Evolutionary conservation across 2,888 invertebrate species (phyloP), one percentile per base, ranked within the genome.

Genomic region (Marasmarcha lunaedactyla): DNA sequence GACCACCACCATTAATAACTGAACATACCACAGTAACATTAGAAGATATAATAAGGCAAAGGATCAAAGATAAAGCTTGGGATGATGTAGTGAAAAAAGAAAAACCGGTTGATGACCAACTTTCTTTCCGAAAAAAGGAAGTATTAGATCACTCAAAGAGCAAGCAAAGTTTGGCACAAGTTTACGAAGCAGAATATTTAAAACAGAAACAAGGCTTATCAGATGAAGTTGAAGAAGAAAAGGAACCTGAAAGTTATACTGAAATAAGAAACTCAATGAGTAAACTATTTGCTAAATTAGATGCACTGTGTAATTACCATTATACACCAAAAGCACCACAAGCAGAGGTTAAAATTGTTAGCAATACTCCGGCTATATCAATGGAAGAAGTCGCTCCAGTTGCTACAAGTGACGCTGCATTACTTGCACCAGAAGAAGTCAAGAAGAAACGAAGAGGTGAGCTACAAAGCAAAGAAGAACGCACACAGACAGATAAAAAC

Each of bases 311-410:
- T 1, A 97, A 98, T 69, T 97, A 92, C 71, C 94, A 97, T 69
- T 98, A 93, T 59, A 96, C 96, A 35, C 98, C 98, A 0, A 94
- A 91, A 81, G 87, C 89, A 42, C 89, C 90, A 1, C 87, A 89
- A 43, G 92, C 96, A 0, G 98, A 98, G 57, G 84, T 97, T 1
- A 94, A 92, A 73, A 91, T 99, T 43, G 86, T 98, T 3, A 92
- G 90, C 43, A 98, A 99, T 63, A 85, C 94, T 46, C 94, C 98
- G 1, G 94, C 97, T 0, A 89, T 98, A 37, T 88, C 85, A 20
- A 93, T 97, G 89, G 99, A 99, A 71, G 98, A 99, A 73, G 96
- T 97, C 5, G 95, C 96, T 0, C 98, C 98, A 0, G 86, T 94
- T 4, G 90, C 91, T n/a, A 87, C 90, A 0, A 95, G 92, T 57